A percentile compares a stretch with the other conserved stretches of the same genome.
These are phyloP conservation scores for Lottia scabra DNA, from an alignment of 2,888 invertebrate species.

Conservation along the genomic window DNA sequence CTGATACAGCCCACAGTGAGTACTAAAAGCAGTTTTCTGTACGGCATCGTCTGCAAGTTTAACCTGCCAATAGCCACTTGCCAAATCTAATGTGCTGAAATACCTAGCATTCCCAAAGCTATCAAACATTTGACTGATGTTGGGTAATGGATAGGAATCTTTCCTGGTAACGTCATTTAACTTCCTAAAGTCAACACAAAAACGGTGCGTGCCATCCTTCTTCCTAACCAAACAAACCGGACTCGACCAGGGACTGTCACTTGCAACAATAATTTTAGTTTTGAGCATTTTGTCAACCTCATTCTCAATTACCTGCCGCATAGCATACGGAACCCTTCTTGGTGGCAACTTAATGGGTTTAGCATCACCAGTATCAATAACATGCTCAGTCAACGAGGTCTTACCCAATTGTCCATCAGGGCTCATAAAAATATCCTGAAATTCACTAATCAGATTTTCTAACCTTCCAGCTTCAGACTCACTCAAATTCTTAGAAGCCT, in stretches of 20 bases:
- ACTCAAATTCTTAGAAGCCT: no score
- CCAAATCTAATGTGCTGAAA: not conserved
- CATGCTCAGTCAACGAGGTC: no score
- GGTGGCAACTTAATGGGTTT: not conserved
- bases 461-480: no score
- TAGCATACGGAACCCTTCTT: not conserved
- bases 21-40: not conserved
- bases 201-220: not conserved
- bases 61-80: not conserved
- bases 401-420: no score
- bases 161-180: not conserved
- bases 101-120: not conserved
- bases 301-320: not conserved
- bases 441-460: no score
- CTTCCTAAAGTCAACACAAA: not conserved
- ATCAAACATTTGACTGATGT: not conserved
- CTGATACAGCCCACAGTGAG: not conserved
- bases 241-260: not conserved
- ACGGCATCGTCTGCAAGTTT: not conserved
- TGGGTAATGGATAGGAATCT: not conserved
- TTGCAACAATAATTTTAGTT: not conserved
- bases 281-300: not conserved
- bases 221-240: not conserved
- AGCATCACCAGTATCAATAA: no score
- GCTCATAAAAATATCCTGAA: no score